Conservation (phyloP, 2,888 invertebrate genomes). For the Agapostemon virescens region DNA sequence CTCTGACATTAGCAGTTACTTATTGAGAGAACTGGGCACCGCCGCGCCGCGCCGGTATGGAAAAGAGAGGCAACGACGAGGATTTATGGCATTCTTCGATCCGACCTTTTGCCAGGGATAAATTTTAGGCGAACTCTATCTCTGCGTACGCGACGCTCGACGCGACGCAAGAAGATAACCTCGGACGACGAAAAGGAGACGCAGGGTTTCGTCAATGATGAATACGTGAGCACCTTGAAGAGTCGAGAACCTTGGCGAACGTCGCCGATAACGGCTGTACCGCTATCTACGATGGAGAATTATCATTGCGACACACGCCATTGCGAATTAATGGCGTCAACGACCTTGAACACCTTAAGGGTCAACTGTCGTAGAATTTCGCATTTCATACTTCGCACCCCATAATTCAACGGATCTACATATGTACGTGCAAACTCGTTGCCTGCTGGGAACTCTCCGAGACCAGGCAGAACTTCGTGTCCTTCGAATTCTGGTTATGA, state of each 20-base stretch:
- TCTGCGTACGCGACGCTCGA: conserved; percentile 5
- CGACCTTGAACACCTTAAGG: conserved; percentile 5
- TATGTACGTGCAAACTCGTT: no score
- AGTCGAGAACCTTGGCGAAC: conserved; percentile 7
- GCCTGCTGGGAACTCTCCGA: background rate
- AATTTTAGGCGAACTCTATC: conserved; percentile 32
- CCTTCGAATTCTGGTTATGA: background rate
- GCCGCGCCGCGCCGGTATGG: conserved; percentile 6
- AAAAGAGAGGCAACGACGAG: conserved; percentile 25
- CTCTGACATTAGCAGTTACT: conserved; percentile 55
- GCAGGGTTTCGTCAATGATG: conserved; percentile 29
- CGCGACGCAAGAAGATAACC: conserved; percentile 35
- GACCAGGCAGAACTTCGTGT: background rate
- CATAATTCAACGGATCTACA: background rate
- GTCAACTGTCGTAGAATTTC: background rate
- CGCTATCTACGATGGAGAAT: conserved; percentile 33
- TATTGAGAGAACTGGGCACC: conserved; percentile 56
- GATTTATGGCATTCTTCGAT: conserved; percentile 54
- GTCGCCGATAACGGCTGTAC: conserved; percentile 38
- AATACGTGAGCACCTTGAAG: conserved; percentile 23
- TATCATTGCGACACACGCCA: conserved; percentile 3
- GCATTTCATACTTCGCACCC: conserved; percentile 3
- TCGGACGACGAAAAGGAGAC: background rate
- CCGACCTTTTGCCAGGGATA: conserved; percentile 41
- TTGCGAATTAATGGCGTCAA: background rate